Evolutionary conservation across 2,888 invertebrate species (phyloP).

Genomic region (Synergus laeviventris): DNA sequence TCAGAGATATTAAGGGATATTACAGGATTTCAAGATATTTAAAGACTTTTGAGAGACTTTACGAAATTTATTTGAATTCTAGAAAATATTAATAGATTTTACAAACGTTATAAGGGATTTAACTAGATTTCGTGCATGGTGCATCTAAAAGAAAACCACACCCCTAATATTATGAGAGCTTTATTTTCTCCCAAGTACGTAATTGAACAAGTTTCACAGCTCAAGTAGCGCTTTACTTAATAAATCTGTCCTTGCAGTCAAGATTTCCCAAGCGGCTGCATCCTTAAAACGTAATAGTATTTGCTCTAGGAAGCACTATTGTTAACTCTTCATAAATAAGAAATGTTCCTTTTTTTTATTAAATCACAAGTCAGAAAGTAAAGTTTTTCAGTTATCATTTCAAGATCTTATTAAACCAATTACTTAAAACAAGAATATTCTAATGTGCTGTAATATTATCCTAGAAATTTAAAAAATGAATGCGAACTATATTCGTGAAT

Average conservation of each 20-base stretch:
- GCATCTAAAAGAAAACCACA: neutral
- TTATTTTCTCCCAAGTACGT: neutral
- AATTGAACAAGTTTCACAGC: conserved; percentile 18
- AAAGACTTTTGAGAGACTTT: too few species aligned
- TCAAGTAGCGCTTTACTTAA: conserved; percentile 30
- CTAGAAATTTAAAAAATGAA: too few species aligned
- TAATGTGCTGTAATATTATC: too few species aligned
- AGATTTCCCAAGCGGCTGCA: conserved; percentile 33
- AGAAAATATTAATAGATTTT: too few species aligned
- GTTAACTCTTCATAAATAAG: conserved; percentile 7
- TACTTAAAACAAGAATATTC: neutral
- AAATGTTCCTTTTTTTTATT: neutral
- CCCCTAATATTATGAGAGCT: conserved; percentile 2
- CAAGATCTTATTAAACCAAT: neutral
- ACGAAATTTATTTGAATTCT: too few species aligned
- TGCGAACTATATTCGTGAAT: neutral
- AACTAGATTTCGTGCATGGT: neutral
- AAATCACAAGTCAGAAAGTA: neutral
- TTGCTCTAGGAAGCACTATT: conserved; percentile 9
- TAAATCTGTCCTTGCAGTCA: conserved; percentile 33
- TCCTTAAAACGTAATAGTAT: conserved; percentile 24
- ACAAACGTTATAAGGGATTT: too few species aligned
- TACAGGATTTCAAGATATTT: too few species aligned
- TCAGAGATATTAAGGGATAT: too few species aligned
- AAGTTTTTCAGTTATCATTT: neutral